Percentiles rank a stretch among this genome's conserved stretches.
phyloP scores from a whole-genome alignment of 2,888 invertebrate genomes.

The Metallyticus violacea region DNA sequence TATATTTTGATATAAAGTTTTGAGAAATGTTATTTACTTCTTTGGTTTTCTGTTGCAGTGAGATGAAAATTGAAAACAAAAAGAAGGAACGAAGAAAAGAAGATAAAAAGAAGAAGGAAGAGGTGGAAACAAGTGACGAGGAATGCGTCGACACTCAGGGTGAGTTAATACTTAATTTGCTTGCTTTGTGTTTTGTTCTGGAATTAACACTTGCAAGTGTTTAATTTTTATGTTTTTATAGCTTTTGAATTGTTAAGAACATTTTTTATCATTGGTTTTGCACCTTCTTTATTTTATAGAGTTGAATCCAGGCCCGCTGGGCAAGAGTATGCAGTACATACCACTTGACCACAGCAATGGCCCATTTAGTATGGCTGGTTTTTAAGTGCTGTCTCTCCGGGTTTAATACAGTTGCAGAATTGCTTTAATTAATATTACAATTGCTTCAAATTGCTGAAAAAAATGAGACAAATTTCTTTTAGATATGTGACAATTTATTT shows the following conservation, averaged over 20 bases:
- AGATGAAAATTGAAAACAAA: conserved; percentile 53
- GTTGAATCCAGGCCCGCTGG: not conserved
- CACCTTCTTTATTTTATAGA: not conserved
- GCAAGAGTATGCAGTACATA: not conserved
- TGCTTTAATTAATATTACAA: no score
- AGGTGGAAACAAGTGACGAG: conserved; percentile 60
- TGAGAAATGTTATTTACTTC: no score
- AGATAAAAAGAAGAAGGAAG: conserved; percentile 53
- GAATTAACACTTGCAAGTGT: no score
- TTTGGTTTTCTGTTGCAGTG: conserved; percentile 40
- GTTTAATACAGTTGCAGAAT: not conserved
- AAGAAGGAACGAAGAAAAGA: conserved; percentile 60
- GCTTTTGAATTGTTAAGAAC: no score
- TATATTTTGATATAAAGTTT: no score
- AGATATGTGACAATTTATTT: not conserved
- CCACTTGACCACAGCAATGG: not conserved
- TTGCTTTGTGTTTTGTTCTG: no score
- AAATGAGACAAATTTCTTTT: not conserved
- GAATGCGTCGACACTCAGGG: conserved; percentile 54
- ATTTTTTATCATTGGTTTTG: not conserved
- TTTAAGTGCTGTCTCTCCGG: not conserved
- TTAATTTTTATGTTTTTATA: no score
- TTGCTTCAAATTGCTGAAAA: not conserved
- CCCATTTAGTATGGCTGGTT: not conserved
- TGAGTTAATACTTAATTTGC: no score